Percentiles rank a stretch among this genome's conserved stretches.
These are phyloP conservation scores for Scrobipalpa costella DNA, from an alignment of 2,888 invertebrate species.

Conservation along the genomic window DNA sequence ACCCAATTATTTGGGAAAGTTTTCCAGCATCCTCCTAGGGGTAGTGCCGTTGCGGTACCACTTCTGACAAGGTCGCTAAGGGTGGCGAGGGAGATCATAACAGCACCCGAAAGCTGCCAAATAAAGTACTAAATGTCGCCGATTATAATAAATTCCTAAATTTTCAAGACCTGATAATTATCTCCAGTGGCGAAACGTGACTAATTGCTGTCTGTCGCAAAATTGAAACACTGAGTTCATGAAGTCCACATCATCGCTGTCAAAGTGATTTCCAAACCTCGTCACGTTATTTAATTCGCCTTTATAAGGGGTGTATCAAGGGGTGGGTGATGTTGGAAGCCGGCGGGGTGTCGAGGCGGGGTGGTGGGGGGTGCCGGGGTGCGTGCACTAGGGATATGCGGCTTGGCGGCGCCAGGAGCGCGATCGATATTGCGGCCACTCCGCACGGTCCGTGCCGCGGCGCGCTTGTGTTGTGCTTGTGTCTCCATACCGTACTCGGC, in stretches of 20 bases:
- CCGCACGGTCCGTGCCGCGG: conserved; percentile 58
- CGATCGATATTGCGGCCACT: conserved; percentile 74
- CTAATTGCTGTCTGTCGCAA: neutral
- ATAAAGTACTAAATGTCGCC: neutral
- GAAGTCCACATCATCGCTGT: conserved; percentile 11
- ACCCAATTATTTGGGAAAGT: too few relatives aligned
- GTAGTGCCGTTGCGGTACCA: neutral
- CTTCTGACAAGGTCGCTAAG: conserved; percentile 6
- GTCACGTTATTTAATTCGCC: conserved; percentile 41
- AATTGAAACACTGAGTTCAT: conserved; percentile 1
- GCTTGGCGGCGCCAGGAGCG: conserved; percentile 77
- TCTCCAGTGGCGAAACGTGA: conserved; percentile 2
- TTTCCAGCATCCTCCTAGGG: neutral
- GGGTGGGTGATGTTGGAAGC: conserved; percentile 44
- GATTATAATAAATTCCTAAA: neutral
- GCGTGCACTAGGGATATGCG: conserved; percentile 77
- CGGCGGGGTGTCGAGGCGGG: conserved; percentile 33
- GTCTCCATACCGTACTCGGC: conserved; percentile 44
- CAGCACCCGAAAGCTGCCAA: neutral
- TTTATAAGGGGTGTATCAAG: conserved; percentile 50
- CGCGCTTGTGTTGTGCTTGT: too few relatives aligned
- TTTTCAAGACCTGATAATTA: neutral
- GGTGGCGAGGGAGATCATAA: neutral
- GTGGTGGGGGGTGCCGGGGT: conserved; percentile 61
- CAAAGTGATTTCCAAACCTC: conserved; percentile 20